Evolutionary conservation across 2,888 invertebrate species (phyloP).

Genomic region (Drosophila aldrichi): DNA sequence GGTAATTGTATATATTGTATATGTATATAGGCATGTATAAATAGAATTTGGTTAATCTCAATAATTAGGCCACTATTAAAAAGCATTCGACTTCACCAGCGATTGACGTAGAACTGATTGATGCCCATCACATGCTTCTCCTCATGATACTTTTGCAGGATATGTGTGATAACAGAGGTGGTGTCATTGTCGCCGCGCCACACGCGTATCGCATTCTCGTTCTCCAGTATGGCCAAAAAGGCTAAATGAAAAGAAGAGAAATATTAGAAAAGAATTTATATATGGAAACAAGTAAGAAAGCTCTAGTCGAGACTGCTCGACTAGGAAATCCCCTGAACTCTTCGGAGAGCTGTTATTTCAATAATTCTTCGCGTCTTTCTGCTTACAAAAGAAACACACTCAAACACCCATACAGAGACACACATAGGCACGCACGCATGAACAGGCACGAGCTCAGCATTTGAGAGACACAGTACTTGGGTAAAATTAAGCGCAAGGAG

Average conservation of each 20-base stretch:
- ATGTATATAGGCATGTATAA: slow-evolving; percentile 54
- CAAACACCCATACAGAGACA: too few relatives aligned
- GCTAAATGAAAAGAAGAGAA: slow-evolving; percentile 83
- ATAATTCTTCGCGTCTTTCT: too few relatives aligned
- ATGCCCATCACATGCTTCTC: slow-evolving; percentile 88
- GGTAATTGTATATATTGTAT: slow-evolving; percentile 28
- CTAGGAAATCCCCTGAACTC: too few relatives aligned
- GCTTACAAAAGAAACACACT: too few relatives aligned
- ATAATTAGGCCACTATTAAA: slow-evolving; percentile 66
- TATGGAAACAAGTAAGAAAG: too few relatives aligned
- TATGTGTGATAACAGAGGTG: slow-evolving; percentile 88
- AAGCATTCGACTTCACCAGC: slow-evolving; percentile 67
- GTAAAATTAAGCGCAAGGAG: too few relatives aligned
- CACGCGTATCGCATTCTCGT: slow-evolving; percentile 87
- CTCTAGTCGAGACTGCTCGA: too few relatives aligned
- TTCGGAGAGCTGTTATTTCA: too few relatives aligned
- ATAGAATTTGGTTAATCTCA: slow-evolving; percentile 73
- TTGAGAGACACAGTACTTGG: too few relatives aligned
- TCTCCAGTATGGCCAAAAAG: slow-evolving; percentile 89
- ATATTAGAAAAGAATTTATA: not conserved
- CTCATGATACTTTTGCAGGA: slow-evolving; percentile 88
- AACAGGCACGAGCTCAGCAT: too few relatives aligned
- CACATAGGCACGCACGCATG: too few relatives aligned
- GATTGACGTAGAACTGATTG: slow-evolving; percentile 85
- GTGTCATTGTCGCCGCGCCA: slow-evolving; percentile 90